Evolutionary conservation across 2,113 vertebrate genomes (phyloP).

Genomic region (Hyla sarda): DNA sequence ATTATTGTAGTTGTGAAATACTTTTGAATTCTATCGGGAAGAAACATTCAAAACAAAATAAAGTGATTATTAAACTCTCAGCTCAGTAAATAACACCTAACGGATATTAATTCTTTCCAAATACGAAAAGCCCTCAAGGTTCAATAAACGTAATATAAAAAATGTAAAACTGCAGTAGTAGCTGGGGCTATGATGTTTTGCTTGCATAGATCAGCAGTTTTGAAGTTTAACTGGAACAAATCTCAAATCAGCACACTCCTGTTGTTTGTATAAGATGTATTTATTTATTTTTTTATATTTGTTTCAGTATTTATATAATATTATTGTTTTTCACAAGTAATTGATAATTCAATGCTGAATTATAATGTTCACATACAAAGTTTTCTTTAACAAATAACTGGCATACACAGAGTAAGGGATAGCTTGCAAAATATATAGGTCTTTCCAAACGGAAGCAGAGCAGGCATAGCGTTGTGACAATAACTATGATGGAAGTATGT

Average conservation of each 20-base stretch:
- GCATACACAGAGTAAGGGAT: too few relatives aligned
- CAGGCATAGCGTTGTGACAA: too few relatives aligned
- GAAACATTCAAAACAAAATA: constrained; percentile 50
- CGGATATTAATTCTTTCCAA: constrained; percentile 51
- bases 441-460: too few relatives aligned
- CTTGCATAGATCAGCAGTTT: constrained; percentile 47
- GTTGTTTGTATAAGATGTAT: background rate
- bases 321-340: background rate
- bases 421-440: too few relatives aligned
- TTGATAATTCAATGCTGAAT: background rate
- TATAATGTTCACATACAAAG: background rate
- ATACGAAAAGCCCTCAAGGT: constrained; percentile 52
- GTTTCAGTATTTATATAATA: background rate
- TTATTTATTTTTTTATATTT: background rate
- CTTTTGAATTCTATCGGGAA: constrained; percentile 41
- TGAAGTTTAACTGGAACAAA: constrained; percentile 36
- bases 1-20: constrained; percentile 12
- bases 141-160: constrained; percentile 54
- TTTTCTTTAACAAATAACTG: background rate
- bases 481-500: too few relatives aligned
- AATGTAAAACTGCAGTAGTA: constrained; percentile 35
- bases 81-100: constrained; percentile 53
- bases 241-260: constrained; percentile 6
- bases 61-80: constrained; percentile 54
- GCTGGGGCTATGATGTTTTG: constrained; percentile 12